These are phyloP conservation scores for Cryptoblepharus egeriae DNA, from an alignment of 2,797 vertebrate species.

Conservation along the genomic window DNA sequence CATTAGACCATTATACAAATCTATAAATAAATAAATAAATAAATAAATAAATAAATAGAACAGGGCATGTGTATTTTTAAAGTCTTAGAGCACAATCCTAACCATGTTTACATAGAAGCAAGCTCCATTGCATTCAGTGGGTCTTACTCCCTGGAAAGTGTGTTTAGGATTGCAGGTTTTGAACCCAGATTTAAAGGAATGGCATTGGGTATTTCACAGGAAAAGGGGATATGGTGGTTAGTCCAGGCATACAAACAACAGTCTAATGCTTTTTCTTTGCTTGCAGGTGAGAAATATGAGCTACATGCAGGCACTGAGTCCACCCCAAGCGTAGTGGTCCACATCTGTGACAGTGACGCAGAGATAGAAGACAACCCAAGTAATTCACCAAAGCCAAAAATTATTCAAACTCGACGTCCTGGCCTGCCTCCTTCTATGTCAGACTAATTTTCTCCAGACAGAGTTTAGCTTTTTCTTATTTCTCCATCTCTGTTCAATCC, in stretches of 20 bases:
- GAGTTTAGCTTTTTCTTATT: constrained; percentile 66
- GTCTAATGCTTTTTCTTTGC: constrained; percentile 14
- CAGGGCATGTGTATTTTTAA: too few relatives aligned
- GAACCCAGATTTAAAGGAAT: too few relatives aligned
- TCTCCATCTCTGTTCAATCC: constrained; percentile 5
- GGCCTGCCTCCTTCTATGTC: constrained; percentile 81
- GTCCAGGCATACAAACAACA: background rate
- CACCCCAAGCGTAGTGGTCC: constrained; percentile 89
- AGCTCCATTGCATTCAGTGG: too few relatives aligned
- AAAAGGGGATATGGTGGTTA: background rate
- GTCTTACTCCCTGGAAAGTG: too few relatives aligned
- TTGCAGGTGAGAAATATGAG: constrained; percentile 87
- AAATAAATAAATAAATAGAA: too few relatives aligned
- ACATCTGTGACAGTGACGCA: constrained; percentile 86
- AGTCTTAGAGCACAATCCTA: too few relatives aligned
- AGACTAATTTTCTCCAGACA: constrained; percentile 78
- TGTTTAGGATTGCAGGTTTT: too few relatives aligned
- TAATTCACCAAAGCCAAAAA: constrained; percentile 87
- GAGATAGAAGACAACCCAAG: constrained; percentile 86
- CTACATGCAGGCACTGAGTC: constrained; percentile 88
- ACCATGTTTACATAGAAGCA: too few relatives aligned
- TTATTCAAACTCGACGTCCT: constrained; percentile 87
- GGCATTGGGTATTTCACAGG: background rate
- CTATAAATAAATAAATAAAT: too few relatives aligned
- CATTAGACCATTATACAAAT: too few relatives aligned